Evolutionary conservation across 2,888 invertebrate species (phyloP), one percentile per base, ranked within the genome.

Genomic region (Coenonympha arcania): DNA sequence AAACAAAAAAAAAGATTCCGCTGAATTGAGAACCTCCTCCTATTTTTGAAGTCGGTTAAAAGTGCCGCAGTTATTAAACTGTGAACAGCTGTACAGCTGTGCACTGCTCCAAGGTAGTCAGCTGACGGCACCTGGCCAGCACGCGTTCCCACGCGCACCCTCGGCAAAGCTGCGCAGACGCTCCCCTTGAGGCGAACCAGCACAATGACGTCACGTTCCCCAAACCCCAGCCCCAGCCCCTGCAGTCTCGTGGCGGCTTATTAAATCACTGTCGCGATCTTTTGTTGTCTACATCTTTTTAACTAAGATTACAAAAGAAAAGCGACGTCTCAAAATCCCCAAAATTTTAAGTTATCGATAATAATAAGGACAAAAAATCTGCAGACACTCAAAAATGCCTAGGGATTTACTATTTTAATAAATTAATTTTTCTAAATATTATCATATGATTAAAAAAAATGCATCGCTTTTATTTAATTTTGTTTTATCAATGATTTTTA

Each of bases 141-240:
- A 73, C 74, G 72, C 74, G 73, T 86, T 84, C 84, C 77, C 85
- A 84, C 84, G 84, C 73, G 75, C 69, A 63, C 78, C 79, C 81
- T 64, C 57, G 55, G 59, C 18, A 49, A 60, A 63, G 66, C 58
- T 61, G 63, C 64, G 50, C 28, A 54, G 58, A 47, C 39, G 52
- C 36, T 54, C 58, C 58, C 58, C 56, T 56, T 42, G 24, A 42
- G 24, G 16, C 15, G 44, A 40, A 42, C 31, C 45, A 39, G 40
- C 37, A 40, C 66, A 67, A 60, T 69, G 65, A 74, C 76, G 74
- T 73, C 73, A 73, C 62, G 56, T 54, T 58, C 64, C 65, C n/a
- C n/a, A n/a, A n/a, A n/a, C n/a, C n/a, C n/a, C n/a, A n/a, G n/a
- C n/a, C n/a, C n/a, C n/a, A n/a, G n/a, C n/a, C n/a, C 64, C 64